Base-by-base conservation (phyloP, 2,888 invertebrate genomes). In the Heterodera filipjevi region DNA sequence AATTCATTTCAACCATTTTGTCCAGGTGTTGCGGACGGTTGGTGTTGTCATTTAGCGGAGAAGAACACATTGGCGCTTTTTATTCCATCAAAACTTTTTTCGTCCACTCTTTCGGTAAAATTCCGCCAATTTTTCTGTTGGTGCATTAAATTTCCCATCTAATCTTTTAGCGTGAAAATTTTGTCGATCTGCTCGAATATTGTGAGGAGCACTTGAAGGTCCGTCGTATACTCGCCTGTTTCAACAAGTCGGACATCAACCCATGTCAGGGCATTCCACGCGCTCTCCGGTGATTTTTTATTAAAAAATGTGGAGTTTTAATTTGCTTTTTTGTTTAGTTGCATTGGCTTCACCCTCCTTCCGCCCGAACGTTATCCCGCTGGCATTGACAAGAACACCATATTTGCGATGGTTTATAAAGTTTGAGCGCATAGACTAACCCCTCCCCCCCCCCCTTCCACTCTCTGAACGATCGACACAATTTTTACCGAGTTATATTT, bases 201-300 rank as follows among this genome's bases (percentile, higher is more conserved):
- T 83, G 83, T 71, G 83, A 83, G 73, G 83, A 83, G 64, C 71
- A 59, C n/a, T 72, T 85, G 39, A 59, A 83, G 39, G 79, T 79
- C 74, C 79, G 81, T 44, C 83, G 84, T 30, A 81, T 83, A 12
- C 71, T 83, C 68, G 83, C 79, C 64, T 83, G 83, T 77, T 83
- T 83, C 79, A 77, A 85, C 78, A 85, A 85, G 64, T 53, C 72
- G 35, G 77, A 77, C 72, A 83, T 83, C 75, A 83, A 83, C 44
- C 83, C 83, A 49, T 80, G 83, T 32, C 81, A 83, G 44, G 83
- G 83, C 27, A 79, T 83, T 68, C 83, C 83, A 53, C 84, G 83
- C 22, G 83, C 83, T n/a, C 77, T 83, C 30, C 81, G 81, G 77
- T 75, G 30, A 16, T 8, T 5, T 33, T 59, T 64, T 64, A 0